Percentiles rank a stretch among this genome's conserved stretches.
These are phyloP conservation scores for Barbus barbus DNA, from an alignment of 2,113 vertebrate species.

Conservation along the genomic window DNA sequence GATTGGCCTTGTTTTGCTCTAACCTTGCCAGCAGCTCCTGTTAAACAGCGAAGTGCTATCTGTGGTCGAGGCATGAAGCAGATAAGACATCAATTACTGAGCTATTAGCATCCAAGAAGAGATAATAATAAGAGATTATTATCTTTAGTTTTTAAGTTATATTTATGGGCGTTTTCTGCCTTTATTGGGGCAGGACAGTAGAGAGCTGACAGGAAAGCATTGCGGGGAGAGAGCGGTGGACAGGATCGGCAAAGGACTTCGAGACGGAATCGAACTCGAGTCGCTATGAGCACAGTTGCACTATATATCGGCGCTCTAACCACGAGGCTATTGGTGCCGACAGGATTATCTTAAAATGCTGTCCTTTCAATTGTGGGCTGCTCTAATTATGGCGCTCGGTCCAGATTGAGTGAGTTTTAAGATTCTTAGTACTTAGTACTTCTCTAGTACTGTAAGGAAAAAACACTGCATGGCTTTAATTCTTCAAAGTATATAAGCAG, in stretches of 20 bases:
- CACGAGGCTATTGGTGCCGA: no score
- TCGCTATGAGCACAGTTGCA: no score
- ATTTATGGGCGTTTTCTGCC: no score
- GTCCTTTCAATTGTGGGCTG: constrained; percentile 20
- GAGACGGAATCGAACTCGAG: no score
- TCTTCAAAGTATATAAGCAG: background rate
- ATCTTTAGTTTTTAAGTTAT: no score
- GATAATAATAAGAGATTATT: constrained; percentile 54
- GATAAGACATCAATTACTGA: constrained; percentile 49
- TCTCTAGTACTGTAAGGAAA: background rate
- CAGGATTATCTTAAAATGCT: background rate
- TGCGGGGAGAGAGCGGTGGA: no score
- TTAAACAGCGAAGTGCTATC: constrained; percentile 30
- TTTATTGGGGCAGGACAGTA: no score
- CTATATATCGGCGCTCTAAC: no score
- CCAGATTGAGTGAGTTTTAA: background rate
- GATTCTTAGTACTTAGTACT: background rate
- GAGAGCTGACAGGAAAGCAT: no score
- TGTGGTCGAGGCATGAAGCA: constrained; percentile 12
- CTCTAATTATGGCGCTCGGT: constrained; percentile 17
- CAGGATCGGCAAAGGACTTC: no score
- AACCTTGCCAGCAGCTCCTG: constrained; percentile 50
- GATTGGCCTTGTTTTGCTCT: constrained; percentile 20
- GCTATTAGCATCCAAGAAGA: constrained; percentile 34
- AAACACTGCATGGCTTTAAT: background rate